A percentile compares a stretch with the other conserved stretches of the same genome.
Conservation (phyloP, 1,140 invertebrate genomes). For the Magallana gigas region DNA sequence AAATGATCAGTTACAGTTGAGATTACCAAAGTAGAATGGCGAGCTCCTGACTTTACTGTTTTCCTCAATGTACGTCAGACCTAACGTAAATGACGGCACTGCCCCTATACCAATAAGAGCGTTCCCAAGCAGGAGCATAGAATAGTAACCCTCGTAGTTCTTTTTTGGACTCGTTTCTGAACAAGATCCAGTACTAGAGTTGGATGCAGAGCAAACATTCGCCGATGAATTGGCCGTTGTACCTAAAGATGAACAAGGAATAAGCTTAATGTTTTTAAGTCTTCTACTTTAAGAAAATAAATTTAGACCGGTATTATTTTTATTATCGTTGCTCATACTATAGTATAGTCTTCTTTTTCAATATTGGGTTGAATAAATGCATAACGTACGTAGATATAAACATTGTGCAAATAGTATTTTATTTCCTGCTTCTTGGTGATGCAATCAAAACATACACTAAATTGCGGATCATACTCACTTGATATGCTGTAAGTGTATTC, state of each 20-base stretch:
- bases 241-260: not conserved
- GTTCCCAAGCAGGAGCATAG: slow-evolving; percentile 91
- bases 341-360: too few species aligned
- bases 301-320: too few species aligned
- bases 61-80: slow-evolving; percentile 70
- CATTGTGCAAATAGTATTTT: too few species aligned
- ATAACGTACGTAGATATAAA: too few species aligned
- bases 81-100: slow-evolving; percentile 83
- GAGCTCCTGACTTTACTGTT: slow-evolving; percentile 66
- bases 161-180: not conserved
- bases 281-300: too few species aligned
- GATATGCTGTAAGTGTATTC: slow-evolving; percentile 63
- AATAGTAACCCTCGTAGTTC: slow-evolving; percentile 48
- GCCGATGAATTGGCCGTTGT: not conserved
- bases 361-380: too few species aligned
- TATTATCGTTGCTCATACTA: too few species aligned
- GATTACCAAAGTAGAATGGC: slow-evolving; percentile 83
- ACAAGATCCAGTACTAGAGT: not conserved
- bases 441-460: not conserved
- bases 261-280: too few species aligned
- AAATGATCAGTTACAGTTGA: too few species aligned
- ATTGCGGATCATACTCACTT: slow-evolving; percentile 30
- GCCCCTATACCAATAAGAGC: slow-evolving; percentile 93
- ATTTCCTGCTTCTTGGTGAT: too few species aligned
- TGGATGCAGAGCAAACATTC: not conserved